phyloP scores from a whole-genome alignment of 2,888 invertebrate species.

The Drosophila rubida region DNA sequence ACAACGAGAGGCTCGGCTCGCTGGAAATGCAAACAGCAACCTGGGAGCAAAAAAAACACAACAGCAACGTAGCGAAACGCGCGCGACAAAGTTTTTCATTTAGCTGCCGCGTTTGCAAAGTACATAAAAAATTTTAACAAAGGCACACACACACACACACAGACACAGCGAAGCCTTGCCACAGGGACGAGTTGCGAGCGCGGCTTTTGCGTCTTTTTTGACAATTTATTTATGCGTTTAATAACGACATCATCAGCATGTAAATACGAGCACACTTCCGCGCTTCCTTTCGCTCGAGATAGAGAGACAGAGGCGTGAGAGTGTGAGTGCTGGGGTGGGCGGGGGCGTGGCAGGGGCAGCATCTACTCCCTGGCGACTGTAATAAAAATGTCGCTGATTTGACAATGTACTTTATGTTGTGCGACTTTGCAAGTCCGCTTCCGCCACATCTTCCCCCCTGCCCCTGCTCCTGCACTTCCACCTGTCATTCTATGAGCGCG shows the following conservation, averaged over 20 bases:
- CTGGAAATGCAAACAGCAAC: conserved; percentile 42
- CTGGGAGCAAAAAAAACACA: conserved; percentile 22
- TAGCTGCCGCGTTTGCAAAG: conserved; percentile 42
- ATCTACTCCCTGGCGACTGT: conserved; percentile 42
- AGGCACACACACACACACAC: conserved; percentile 11
- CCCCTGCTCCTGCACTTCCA: not conserved
- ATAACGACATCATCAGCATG: conserved; percentile 79
- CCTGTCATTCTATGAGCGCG: not conserved
- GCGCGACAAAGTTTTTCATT: conserved; percentile 52
- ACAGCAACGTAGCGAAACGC: too few relatives aligned
- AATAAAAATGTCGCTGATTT: conserved; percentile 80
- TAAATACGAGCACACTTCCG: conserved; percentile 41
- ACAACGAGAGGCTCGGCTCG: conserved; percentile 30
- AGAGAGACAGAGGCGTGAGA: not conserved
- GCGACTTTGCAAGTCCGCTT: conserved; percentile 32
- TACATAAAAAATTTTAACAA: conserved; percentile 42
- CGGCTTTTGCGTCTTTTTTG: conserved; percentile 49
- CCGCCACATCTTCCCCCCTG: not conserved
- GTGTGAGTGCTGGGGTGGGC: conserved; percentile 15
- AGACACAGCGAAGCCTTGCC: conserved; percentile 6
- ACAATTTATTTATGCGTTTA: conserved; percentile 79
- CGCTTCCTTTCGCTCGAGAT: not conserved
- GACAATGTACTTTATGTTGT: conserved; percentile 74
- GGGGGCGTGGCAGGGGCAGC: conserved; percentile 15
- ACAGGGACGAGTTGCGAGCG: conserved; percentile 15